Evolutionary conservation across 2,797 vertebrate genomes (phyloP).

Genomic region (Salarias fasciatus): DNA sequence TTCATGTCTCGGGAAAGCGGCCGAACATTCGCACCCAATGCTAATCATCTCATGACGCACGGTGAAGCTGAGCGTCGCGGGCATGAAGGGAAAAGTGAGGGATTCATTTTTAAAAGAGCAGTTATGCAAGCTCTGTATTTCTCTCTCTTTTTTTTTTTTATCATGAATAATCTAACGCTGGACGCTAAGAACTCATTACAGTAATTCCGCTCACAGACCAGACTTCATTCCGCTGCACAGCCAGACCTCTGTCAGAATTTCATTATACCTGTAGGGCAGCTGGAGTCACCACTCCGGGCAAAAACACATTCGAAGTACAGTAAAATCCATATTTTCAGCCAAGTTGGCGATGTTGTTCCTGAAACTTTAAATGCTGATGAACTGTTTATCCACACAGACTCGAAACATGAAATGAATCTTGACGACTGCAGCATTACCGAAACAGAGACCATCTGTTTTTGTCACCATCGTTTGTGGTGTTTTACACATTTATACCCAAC

Average conservation of each 20-base stretch:
- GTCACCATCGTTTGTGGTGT: neutral
- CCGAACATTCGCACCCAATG: constrained; percentile 36
- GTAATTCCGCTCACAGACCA: constrained; percentile 26
- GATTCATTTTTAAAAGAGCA: constrained; percentile 25
- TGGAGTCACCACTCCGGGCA: constrained; percentile 20
- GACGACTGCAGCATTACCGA: too few species aligned
- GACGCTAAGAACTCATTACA: neutral
- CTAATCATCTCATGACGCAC: constrained; percentile 43
- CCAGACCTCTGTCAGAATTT: constrained; percentile 27
- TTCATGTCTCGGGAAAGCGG: constrained; percentile 46
- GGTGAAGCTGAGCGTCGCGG: constrained; percentile 6
- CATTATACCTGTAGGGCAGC: constrained; percentile 21
- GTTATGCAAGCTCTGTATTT: constrained; percentile 30
- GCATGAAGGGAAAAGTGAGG: constrained; percentile 18
- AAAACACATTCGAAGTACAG: constrained; percentile 11
- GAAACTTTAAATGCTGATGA: constrained; percentile 24
- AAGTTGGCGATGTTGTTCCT: constrained; percentile 25
- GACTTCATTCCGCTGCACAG: constrained; percentile 27
- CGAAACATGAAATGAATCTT: too few species aligned
- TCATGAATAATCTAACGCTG: constrained; percentile 47
- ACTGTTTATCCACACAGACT: neutral
- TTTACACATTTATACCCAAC: neutral
- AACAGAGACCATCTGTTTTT: constrained; percentile 1
- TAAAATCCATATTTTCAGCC: constrained; percentile 16
- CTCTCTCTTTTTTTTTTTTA: constrained; percentile 36